Evolutionary conservation across 2,888 invertebrate genomes (phyloP).

Genomic region (Cryptocheilus praepositus): DNA sequence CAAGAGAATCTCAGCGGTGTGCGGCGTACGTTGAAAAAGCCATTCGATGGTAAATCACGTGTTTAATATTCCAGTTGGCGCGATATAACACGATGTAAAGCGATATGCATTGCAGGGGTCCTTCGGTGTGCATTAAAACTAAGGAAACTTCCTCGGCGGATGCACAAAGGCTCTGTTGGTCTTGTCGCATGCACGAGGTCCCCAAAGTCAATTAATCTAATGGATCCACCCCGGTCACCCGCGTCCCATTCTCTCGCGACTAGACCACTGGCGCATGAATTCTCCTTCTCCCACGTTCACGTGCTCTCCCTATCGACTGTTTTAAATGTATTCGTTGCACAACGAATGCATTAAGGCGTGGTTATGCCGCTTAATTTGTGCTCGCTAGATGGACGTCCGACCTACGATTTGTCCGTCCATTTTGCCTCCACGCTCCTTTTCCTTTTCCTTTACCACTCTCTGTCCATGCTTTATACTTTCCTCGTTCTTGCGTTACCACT

Average conservation of each 20-base stretch:
- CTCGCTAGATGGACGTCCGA: constrained; percentile 35
- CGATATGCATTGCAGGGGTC: neutral
- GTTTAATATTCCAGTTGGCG: too few relatives aligned
- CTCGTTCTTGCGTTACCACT: too few relatives aligned
- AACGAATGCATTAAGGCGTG: constrained; percentile 62
- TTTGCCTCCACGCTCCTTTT: too few relatives aligned
- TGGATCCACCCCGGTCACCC: constrained; percentile 34
- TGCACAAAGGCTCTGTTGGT: constrained; percentile 9
- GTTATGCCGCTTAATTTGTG: constrained; percentile 60
- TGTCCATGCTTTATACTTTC: too few relatives aligned
- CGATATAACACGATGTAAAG: too few relatives aligned
- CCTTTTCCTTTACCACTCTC: too few relatives aligned
- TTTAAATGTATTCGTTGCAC: constrained; percentile 53
- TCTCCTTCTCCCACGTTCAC: constrained; percentile 3
- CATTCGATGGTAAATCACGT: too few relatives aligned
- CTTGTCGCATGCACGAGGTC: constrained; percentile 31
- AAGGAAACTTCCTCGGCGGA: constrained; percentile 2
- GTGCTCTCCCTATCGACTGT: neutral
- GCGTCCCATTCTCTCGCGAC: neutral
- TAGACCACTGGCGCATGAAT: neutral
- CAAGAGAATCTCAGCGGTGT: too few relatives aligned
- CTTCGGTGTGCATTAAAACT: neutral
- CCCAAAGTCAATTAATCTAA: constrained; percentile 58
- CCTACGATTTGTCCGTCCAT: too few relatives aligned
- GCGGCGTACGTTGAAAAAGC: too few relatives aligned